Percentiles rank a stretch among this genome's conserved stretches.
Evolutionary conservation across 92 coral and sea anemone species (phyloP).

Genomic region (Phymanthus crucifer): DNA sequence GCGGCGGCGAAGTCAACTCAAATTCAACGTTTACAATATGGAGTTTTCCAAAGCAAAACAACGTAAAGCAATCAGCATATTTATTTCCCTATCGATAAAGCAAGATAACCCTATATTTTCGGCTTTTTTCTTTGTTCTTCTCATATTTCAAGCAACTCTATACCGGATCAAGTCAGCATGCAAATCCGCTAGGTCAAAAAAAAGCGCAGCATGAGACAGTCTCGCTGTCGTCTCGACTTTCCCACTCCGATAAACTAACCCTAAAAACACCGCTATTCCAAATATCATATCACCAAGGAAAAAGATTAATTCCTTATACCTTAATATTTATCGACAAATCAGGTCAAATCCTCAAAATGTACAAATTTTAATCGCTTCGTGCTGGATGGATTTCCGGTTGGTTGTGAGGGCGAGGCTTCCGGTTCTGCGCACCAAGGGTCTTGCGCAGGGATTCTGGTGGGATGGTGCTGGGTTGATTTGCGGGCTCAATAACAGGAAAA

Average conservation of each 20-base stretch:
- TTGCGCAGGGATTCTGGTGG: conserved; percentile 12
- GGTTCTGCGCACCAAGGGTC: conserved; percentile 29
- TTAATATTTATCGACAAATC: conserved; percentile 8
- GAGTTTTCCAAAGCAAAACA: conserved; percentile 3
- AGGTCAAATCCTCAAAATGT: conserved; percentile 8
- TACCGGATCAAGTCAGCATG: conserved; percentile 20
- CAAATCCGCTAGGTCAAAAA: not conserved
- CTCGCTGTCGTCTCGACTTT: conserved; percentile 11
- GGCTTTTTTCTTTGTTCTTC: conserved; percentile 20
- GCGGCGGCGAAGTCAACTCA: not conserved
- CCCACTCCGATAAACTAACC: conserved; percentile 1
- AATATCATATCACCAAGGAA: conserved; percentile 14
- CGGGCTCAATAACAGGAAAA: conserved; percentile 22
- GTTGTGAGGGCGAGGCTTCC: conserved; percentile 51
- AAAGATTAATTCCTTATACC: not conserved
- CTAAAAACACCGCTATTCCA: conserved; percentile 18
- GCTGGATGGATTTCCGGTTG: conserved; percentile 39
- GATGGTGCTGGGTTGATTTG: conserved; percentile 19
- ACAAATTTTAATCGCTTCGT: conserved; percentile 12
- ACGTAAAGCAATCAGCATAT: conserved; percentile 13
- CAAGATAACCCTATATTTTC: conserved; percentile 18
- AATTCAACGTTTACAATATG: not conserved
- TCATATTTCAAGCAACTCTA: conserved; percentile 23
- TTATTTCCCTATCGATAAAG: conserved; percentile 20
- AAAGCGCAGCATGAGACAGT: conserved; percentile 19